Conservation (phyloP, 1,140 invertebrate genomes). For the Drosophila sproati region DNA sequence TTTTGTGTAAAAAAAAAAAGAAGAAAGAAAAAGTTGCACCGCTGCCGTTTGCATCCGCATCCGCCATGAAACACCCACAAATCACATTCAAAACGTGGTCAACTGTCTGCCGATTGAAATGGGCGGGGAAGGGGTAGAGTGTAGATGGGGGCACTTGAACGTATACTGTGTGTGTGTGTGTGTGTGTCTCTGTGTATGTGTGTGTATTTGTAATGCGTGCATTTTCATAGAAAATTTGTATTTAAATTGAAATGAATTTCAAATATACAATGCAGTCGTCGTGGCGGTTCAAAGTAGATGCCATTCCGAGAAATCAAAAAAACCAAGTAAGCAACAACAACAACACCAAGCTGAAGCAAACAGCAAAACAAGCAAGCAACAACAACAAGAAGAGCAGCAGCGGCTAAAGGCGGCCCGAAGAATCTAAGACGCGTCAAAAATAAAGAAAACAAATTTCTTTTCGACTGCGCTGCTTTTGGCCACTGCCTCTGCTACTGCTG, state of each 20-base stretch:
- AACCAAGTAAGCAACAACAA: conserved; percentile 27
- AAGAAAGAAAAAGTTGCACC: conserved; percentile 21
- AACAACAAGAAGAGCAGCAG: conserved; percentile 21
- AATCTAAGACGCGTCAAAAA: conserved; percentile 82
- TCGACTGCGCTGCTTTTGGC: conserved; percentile 46
- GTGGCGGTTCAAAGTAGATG: conserved; percentile 81
- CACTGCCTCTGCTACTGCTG: conserved; percentile 12
- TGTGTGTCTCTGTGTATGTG: conserved; percentile 1
- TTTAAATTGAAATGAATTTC: conserved; percentile 83
- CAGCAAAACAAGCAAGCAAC: conserved; percentile 28
- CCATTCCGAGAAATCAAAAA: conserved; percentile 78
- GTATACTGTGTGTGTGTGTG: conserved; percentile 12
- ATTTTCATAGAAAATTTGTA: conserved; percentile 83
- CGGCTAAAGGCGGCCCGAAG: conserved; percentile 42
- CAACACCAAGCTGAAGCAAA: neutral
- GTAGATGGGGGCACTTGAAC: conserved; percentile 25
- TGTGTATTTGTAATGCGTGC: conserved; percentile 70
- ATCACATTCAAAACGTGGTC: conserved; percentile 52
- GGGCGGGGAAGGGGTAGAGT: neutral
- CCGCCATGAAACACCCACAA: conserved; percentile 50
- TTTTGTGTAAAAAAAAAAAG: conserved; percentile 38
- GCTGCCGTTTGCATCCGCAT: conserved; percentile 43
- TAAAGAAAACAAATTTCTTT: conserved; percentile 75
- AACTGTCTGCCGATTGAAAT: conserved; percentile 26
- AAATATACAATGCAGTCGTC: conserved; percentile 78